A percentile compares a stretch with the other conserved stretches of the same genome.
Conservation (phyloP, 23 tunicate species). For the Ciona savignyi region DNA sequence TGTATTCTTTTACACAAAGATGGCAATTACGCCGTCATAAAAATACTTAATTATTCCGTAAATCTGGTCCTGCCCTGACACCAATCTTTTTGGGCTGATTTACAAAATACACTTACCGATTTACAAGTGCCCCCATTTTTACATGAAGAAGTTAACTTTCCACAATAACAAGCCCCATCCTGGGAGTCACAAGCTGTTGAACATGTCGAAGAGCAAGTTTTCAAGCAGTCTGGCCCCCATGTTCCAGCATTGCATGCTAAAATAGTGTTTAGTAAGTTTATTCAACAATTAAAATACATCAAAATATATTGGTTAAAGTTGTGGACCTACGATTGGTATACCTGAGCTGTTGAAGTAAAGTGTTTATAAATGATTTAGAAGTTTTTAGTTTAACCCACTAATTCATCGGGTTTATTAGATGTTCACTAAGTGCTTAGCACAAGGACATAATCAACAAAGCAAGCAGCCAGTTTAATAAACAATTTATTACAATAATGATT, state of each 20-base stretch:
- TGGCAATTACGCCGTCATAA: background rate
- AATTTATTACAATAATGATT: too few relatives aligned
- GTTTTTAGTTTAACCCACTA: too few relatives aligned
- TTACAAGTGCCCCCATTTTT: conserved; percentile 33
- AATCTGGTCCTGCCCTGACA: background rate
- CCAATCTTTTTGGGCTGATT: background rate
- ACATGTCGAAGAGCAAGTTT: conserved; percentile 19
- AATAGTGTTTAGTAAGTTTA: background rate
- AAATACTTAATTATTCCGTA: background rate
- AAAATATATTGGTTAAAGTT: too few relatives aligned
- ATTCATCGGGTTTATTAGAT: too few relatives aligned
- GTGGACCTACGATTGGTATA: too few relatives aligned
- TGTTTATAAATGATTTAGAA: too few relatives aligned
- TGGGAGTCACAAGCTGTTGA: conserved; percentile 17
- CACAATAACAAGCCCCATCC: conserved; percentile 29
- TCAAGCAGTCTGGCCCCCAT: conserved; percentile 40
- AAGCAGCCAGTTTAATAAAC: too few relatives aligned
- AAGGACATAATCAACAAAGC: too few relatives aligned
- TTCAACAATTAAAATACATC: too few relatives aligned
- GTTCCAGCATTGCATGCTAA: conserved; percentile 24
- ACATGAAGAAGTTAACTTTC: conserved; percentile 16
- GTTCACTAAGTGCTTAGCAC: too few relatives aligned
- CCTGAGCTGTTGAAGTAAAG: too few relatives aligned
- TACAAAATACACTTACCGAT: conserved; percentile 3
- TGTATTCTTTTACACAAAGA: background rate